phyloP scores from a whole-genome alignment of 2,113 vertebrate genomes.

The Neodon shergylaensis region DNA sequence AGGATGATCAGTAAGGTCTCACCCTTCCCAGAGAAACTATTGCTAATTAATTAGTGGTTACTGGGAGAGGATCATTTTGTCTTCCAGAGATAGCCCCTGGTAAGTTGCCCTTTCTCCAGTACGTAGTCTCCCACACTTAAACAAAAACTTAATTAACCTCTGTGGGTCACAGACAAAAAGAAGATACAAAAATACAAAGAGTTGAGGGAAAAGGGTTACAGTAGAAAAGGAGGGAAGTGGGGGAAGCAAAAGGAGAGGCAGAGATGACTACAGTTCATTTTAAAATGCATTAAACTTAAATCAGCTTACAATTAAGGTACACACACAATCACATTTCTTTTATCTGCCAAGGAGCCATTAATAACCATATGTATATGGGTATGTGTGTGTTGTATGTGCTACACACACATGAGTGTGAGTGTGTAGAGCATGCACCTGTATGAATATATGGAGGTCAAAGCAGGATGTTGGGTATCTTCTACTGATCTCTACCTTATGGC shows the following conservation, averaged over 20 bases:
- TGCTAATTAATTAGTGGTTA: background rate
- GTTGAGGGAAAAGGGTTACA: background rate
- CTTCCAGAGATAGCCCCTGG: background rate
- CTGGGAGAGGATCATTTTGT: background rate
- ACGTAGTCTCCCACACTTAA: background rate
- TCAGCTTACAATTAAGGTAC: background rate
- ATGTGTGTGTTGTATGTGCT: background rate
- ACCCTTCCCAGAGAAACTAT: background rate
- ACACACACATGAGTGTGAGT: background rate
- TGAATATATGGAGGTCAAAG: background rate
- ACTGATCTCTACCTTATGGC: background rate
- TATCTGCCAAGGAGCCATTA: background rate
- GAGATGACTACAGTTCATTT: background rate
- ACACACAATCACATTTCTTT: background rate
- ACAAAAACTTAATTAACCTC: background rate
- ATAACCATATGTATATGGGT: background rate
- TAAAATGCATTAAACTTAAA: background rate
- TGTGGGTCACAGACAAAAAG: background rate
- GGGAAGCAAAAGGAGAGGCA: background rate
- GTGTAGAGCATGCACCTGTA: background rate
- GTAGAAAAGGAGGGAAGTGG: background rate
- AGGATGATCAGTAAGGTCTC: background rate
- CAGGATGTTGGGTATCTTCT: background rate
- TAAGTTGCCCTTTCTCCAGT: background rate
- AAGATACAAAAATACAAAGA: background rate